Conservation (phyloP, 2,888 invertebrate species). For the Stenodema calcarata region DNA sequence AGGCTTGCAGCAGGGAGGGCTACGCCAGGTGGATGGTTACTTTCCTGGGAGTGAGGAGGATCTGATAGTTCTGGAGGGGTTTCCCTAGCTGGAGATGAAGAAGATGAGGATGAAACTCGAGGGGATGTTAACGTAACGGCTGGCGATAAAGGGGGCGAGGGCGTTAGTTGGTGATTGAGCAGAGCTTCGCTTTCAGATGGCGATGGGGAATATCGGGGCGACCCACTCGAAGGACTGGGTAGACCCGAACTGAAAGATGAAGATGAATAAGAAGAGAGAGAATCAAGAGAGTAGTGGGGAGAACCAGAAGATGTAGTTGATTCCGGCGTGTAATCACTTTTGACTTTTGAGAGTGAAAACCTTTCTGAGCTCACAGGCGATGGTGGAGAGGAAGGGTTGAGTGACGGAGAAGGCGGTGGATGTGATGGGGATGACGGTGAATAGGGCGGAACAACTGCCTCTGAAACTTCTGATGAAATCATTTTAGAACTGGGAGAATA, state of each 20-base stretch:
- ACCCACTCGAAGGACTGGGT: constrained; percentile 24
- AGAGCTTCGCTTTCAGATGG: not conserved
- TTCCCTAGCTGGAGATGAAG: not conserved
- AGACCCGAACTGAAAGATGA: constrained; percentile 15
- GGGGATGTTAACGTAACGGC: constrained; percentile 3
- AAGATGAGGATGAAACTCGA: constrained; percentile 7
- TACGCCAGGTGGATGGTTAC: not conserved
- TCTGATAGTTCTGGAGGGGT: not conserved
- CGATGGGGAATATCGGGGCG: constrained; percentile 4
- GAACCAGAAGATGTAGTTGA: not conserved
- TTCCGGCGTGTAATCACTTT: not conserved
- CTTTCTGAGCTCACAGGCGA: not conserved
- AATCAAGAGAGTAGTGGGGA: constrained; percentile 17
- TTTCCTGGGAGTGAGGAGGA: not conserved
- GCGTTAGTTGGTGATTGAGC: not conserved
- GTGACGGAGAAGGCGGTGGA: not conserved
- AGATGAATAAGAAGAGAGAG: not conserved
- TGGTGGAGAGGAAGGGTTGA: not conserved
- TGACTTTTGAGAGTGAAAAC: not conserved
- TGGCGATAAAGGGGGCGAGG: constrained; percentile 8
- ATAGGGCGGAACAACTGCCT: not conserved
- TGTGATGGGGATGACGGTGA: constrained; percentile 26
- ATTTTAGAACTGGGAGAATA: constrained; percentile 26
- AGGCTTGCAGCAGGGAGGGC: not conserved
- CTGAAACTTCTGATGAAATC: not conserved